Evolutionary conservation across 2,888 invertebrate species (phyloP).

Genomic region (Drosophila sordidula): DNA sequence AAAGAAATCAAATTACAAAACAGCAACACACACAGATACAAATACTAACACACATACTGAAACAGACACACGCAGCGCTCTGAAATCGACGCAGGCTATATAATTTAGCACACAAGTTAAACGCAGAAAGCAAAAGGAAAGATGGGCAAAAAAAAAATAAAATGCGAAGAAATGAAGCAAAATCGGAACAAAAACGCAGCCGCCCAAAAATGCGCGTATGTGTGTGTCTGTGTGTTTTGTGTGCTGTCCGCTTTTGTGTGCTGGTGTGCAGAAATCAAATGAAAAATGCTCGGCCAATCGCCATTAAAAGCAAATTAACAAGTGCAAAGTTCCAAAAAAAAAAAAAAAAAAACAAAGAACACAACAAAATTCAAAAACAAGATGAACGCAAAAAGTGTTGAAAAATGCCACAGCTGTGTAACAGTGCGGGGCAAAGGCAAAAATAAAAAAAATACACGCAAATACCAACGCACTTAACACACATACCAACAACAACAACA

Average conservation of each 20-base stretch:
- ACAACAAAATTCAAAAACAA: slow-evolving; percentile 35
- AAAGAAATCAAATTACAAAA: slow-evolving; percentile 79
- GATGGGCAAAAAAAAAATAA: slow-evolving; percentile 58
- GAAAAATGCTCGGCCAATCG: slow-evolving; percentile 43
- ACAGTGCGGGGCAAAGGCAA: slow-evolving; percentile 9
- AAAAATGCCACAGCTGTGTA: slow-evolving; percentile 69
- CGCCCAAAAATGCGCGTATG: slow-evolving; percentile 52
- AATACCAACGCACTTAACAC: slow-evolving; percentile 81
- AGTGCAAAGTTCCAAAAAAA: slow-evolving; percentile 34
- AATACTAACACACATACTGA: slow-evolving; percentile 21
- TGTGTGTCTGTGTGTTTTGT: slow-evolving; percentile 8
- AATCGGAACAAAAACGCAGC: slow-evolving; percentile 61
- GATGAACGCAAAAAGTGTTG: slow-evolving; percentile 58
- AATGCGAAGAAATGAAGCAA: slow-evolving; percentile 47
- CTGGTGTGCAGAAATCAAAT: slow-evolving; percentile 42
- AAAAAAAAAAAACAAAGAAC: slow-evolving; percentile 18
- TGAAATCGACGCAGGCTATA: slow-evolving; percentile 68
- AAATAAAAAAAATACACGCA: slow-evolving; percentile 56
- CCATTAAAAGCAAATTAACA: slow-evolving; percentile 59
- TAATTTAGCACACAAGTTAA: slow-evolving; percentile 80
- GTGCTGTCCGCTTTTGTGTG: slow-evolving; percentile 14
- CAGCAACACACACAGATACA: slow-evolving; percentile 63
- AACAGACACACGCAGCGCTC: slow-evolving; percentile 49
- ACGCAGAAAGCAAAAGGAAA: slow-evolving; percentile 57
- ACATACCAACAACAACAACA: slow-evolving; percentile 64